These are phyloP conservation scores for Acestrorhynchus altus DNA, from an alignment of 2,797 vertebrate genomes.

Conservation along the genomic window DNA sequence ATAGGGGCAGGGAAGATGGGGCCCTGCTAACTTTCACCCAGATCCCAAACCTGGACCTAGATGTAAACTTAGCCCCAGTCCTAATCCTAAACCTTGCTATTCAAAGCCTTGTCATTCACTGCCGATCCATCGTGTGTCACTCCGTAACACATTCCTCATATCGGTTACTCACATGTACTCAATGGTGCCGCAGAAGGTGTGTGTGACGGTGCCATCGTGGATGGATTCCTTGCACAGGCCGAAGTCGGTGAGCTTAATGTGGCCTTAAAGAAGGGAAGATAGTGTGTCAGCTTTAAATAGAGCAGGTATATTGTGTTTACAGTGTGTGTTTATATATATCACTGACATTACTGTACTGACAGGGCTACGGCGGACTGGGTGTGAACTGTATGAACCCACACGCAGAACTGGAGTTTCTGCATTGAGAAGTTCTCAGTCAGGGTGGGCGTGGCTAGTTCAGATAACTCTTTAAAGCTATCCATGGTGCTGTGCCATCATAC, in stretches of 20 bases:
- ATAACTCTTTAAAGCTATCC: too few species aligned
- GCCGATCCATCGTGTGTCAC: neutral
- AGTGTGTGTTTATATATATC: neutral
- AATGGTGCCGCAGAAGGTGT: constrained; percentile 92
- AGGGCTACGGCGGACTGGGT: neutral
- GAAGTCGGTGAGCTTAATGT: constrained; percentile 90
- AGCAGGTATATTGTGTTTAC: neutral
- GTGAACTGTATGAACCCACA: neutral
- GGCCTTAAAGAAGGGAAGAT: constrained; percentile 70
- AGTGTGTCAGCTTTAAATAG: neutral
- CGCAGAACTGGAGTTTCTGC: neutral
- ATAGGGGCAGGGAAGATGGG: too few species aligned
- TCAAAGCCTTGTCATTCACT: neutral
- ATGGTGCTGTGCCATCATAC: too few species aligned
- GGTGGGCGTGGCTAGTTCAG: neutral
- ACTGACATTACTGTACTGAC: neutral
- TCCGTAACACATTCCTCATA: neutral
- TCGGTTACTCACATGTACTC: constrained; percentile 87
- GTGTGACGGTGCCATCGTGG: constrained; percentile 89
- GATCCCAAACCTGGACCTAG: too few species aligned
- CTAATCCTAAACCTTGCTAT: too few species aligned
- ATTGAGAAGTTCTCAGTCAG: too few species aligned
- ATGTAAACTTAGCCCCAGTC: too few species aligned
- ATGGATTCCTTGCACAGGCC: constrained; percentile 92
- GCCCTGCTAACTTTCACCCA: too few species aligned